Conservation (phyloP, 1,140 invertebrate species). For the Psilanteris sp. region DNA sequence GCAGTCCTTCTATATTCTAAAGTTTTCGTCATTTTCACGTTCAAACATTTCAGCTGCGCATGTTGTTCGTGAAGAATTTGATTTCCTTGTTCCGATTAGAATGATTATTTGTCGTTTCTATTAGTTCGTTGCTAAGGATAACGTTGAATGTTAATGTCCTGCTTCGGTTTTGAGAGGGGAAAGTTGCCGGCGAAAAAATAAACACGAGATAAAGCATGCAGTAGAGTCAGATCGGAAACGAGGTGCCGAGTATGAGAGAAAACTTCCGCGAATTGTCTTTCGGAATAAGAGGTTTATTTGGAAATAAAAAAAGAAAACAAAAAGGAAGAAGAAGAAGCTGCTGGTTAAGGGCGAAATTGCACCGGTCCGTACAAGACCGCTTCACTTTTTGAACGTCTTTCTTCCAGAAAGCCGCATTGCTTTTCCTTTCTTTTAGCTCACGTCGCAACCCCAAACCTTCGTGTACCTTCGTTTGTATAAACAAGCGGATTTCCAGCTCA, state of each 20-base stretch:
- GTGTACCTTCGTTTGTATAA: slow-evolving; percentile 55
- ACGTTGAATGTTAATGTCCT: slow-evolving; percentile 31
- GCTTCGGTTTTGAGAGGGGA: background rate
- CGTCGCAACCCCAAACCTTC: slow-evolving; percentile 17
- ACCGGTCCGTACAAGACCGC: slow-evolving; percentile 33
- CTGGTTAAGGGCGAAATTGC: slow-evolving; percentile 50
- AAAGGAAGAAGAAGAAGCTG: slow-evolving; percentile 33
- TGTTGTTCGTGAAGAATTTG: slow-evolving; percentile 54
- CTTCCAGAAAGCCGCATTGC: slow-evolving; percentile 44
- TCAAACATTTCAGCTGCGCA: slow-evolving; percentile 56
- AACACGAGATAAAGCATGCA: slow-evolving; percentile 52
- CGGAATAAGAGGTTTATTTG: slow-evolving; percentile 50
- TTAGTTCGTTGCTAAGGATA: slow-evolving; percentile 14
- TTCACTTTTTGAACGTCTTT: slow-evolving; percentile 47
- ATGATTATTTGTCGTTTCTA: slow-evolving; percentile 54
- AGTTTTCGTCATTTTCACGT: slow-evolving; percentile 65
- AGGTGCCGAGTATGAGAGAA: slow-evolving; percentile 38
- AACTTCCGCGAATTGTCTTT: slow-evolving; percentile 50
- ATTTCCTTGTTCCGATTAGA: slow-evolving; percentile 51
- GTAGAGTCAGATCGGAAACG: slow-evolving; percentile 35
- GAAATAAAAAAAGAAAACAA: no score
- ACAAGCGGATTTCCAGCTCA: slow-evolving; percentile 56
- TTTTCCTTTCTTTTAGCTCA: slow-evolving; percentile 38
- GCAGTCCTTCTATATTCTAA: slow-evolving; percentile 56
- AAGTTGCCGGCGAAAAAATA: slow-evolving; percentile 18